Evolutionary conservation across 2,888 invertebrate species (phyloP).

Genomic region (Nemotelus nigrinus): DNA sequence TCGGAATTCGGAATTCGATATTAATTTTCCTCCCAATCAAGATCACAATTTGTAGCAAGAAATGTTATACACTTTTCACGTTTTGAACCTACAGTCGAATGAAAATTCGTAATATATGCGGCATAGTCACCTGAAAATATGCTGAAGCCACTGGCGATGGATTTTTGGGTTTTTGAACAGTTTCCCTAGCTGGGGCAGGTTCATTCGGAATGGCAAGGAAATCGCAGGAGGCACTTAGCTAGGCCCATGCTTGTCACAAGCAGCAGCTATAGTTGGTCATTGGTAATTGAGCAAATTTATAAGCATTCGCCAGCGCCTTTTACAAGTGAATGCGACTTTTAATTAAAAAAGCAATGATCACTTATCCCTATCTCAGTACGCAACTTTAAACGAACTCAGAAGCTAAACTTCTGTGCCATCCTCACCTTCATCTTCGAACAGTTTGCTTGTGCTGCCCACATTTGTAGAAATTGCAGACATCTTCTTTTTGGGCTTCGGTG

Average conservation of each 20-base stretch:
- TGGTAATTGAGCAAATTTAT: too few species aligned
- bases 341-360: too few species aligned
- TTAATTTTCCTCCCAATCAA: conserved; percentile 9
- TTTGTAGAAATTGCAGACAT: conserved; percentile 67
- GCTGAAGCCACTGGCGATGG: background rate
- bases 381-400: background rate
- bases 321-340: too few species aligned
- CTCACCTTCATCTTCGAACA: conserved; percentile 89
- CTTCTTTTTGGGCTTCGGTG: conserved; percentile 85
- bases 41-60: background rate
- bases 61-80: background rate
- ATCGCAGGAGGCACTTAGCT: too few species aligned
- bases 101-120: background rate
- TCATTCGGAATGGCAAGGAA: too few species aligned
- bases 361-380: background rate
- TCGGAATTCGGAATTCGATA: conserved; percentile 52
- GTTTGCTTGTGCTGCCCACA: conserved; percentile 71
- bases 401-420: conserved; percentile 87
- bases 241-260: too few species aligned
- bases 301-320: too few species aligned
- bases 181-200: too few species aligned
- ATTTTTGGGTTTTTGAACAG: background rate
- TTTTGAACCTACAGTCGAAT: background rate
- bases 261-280: too few species aligned
- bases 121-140: background rate